Percentiles rank a stretch among this genome's conserved stretches.
These are phyloP conservation scores for Odontocolon sp. DNA, from an alignment of 2,888 invertebrate genomes.

Conservation along the genomic window DNA sequence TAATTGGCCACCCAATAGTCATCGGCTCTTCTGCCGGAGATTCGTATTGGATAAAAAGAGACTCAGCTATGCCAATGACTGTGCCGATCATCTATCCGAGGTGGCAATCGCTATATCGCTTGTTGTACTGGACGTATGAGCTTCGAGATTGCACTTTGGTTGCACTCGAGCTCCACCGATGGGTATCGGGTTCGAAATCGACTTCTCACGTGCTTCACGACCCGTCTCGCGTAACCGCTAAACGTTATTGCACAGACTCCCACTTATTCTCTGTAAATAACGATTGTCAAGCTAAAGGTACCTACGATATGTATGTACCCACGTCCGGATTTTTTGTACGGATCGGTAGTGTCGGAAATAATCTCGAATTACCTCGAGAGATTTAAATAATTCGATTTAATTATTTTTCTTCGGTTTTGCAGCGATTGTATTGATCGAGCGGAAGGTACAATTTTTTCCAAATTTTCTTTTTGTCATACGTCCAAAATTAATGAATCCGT, in stretches of 20 bases:
- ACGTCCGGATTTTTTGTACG: not conserved
- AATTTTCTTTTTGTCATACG: no score
- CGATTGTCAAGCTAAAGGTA: constrained; percentile 19
- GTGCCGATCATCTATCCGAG: no score
- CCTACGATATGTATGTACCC: not conserved
- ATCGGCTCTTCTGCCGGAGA: no score
- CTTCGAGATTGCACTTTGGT: constrained; percentile 1
- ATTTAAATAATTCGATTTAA: no score
- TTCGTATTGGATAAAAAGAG: no score
- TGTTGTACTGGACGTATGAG: no score
- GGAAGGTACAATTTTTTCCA: no score
- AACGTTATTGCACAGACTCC: constrained; percentile 31
- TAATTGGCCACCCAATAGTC: no score
- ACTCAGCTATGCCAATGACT: no score
- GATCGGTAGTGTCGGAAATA: constrained; percentile 30
- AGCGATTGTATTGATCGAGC: no score
- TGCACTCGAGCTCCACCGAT: constrained; percentile 14
- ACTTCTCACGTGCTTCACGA: constrained; percentile 56
- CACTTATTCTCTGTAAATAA: constrained; percentile 52
- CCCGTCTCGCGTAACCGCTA: constrained; percentile 7
- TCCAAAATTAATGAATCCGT: not conserved
- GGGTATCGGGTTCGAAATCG: constrained; percentile 57
- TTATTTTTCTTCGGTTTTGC: no score
- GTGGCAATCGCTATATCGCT: no score
- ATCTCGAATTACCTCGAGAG: constrained; percentile 46